Evolutionary conservation across 2,888 invertebrate species (phyloP).

Genomic region (Busseola fusca): DNA sequence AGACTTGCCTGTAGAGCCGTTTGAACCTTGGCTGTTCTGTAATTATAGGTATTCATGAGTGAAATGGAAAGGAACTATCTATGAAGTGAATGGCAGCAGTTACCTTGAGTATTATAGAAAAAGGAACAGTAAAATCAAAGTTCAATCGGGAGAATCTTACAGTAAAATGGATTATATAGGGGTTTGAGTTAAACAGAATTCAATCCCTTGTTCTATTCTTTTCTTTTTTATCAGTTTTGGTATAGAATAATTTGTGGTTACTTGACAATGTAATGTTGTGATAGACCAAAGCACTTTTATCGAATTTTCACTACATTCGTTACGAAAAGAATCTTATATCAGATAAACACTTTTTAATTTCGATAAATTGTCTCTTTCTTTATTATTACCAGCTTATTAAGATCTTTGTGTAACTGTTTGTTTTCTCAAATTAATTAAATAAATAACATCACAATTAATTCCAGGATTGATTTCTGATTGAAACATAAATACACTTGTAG

Average conservation of each 20-base stretch:
- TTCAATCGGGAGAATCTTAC: neutral
- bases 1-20: conserved; percentile 86
- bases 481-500: neutral
- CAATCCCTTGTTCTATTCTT: too few relatives aligned
- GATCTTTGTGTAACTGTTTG: too few relatives aligned
- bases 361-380: too few relatives aligned
- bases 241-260: neutral
- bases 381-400: too few relatives aligned
- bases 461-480: neutral
- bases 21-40: conserved; percentile 84
- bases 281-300: neutral
- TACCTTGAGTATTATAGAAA: neutral
- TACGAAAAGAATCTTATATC: too few relatives aligned
- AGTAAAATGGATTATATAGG: neutral
- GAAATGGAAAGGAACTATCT: neutral
- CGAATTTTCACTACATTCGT: too few relatives aligned
- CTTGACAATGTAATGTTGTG: neutral
- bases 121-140: neutral
- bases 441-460: neutral
- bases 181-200: too few relatives aligned
- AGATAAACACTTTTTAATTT: too few relatives aligned
- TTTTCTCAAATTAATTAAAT: too few relatives aligned
- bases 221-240: neutral
- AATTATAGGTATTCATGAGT: neutral
- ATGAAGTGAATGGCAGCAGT: neutral